phyloP scores from a whole-genome alignment of 2,797 vertebrate genomes.

The Nannoperca obscura region DNA sequence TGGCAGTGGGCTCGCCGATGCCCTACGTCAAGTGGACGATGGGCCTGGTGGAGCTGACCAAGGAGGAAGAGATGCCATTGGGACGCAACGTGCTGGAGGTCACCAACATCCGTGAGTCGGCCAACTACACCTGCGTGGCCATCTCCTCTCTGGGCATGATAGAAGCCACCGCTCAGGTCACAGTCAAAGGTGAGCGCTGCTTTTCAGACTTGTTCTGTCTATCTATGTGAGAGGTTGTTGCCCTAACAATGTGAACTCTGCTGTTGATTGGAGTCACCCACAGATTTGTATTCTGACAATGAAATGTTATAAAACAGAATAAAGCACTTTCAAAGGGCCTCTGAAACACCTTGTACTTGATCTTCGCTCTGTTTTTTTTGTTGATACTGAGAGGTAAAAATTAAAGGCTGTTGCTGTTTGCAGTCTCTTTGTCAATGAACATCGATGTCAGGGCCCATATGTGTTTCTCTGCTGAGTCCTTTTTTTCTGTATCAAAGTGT shows the following conservation, averaged over 20 bases:
- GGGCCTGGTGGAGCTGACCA: slow-evolving; percentile 91
- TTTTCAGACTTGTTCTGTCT: neutral
- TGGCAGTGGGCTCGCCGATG: slow-evolving; percentile 97
- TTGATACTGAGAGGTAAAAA: slow-evolving; percentile 34
- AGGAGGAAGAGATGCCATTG: slow-evolving; percentile 96
- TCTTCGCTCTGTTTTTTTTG: slow-evolving; percentile 6
- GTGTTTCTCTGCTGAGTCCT: slow-evolving; percentile 17
- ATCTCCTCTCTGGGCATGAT: slow-evolving; percentile 97
- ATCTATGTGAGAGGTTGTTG: neutral
- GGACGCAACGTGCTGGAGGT: slow-evolving; percentile 95
- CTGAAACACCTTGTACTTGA: slow-evolving; percentile 1
- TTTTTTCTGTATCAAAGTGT: slow-evolving; percentile 21
- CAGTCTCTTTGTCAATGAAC: slow-evolving; percentile 34
- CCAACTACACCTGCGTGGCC: slow-evolving; percentile 97
- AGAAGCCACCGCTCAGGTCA: slow-evolving; percentile 95
- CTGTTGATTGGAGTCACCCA: neutral
- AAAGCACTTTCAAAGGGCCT: slow-evolving; percentile 7
- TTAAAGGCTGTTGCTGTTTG: slow-evolving; percentile 31
- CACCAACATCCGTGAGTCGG: slow-evolving; percentile 93
- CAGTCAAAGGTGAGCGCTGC: slow-evolving; percentile 92
- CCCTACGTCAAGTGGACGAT: slow-evolving; percentile 97
- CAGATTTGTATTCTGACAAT: neutral
- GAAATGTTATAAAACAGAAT: slow-evolving; percentile 7
- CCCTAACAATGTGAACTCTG: neutral
- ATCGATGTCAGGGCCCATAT: slow-evolving; percentile 10